Base-by-base conservation (phyloP, 1,140 invertebrate species). In the Acromyrmex heyeri region DNA sequence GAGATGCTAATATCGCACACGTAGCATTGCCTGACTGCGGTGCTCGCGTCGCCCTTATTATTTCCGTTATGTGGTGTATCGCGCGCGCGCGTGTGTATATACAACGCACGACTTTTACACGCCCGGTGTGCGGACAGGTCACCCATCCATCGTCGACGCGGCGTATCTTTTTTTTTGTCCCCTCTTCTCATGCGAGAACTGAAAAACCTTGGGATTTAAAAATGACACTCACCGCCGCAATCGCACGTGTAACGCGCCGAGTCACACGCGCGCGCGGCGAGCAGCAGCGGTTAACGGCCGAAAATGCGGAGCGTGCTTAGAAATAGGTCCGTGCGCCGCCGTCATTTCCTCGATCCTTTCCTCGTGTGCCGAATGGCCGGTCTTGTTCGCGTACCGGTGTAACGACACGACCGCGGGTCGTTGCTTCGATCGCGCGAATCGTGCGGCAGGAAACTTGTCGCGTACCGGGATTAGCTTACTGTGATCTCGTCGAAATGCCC, bases 141-240 rank as follows among this genome's bases (percentile, higher is more conserved):
- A 59, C 5, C 27, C n/a, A 6, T 30, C 14, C 34, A 34, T 38
- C 34, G 34, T 59, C 53, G 24, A 30, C 53, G 38, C 18, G 24
- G 55, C 67, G 30, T 4, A 14, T 48, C 38, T 21, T 16, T 48
- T 48, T 24, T 16, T 14, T 4, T 30, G 30, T 16, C n/a, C 6
- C 34, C 34, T 6, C 12, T 30, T 21, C 8, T 3, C 44, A 21
- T n/a, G 62, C 3, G 34, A 38, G 18, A 65, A 38, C 8, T 3
- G 38, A 50, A 83, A 57, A 83, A 27, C 18, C 38, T 50, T 61
- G 79, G 79, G 34, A 83, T 83, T 83, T 83, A 83, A 83, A 73
- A 83, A 83, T 83, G 79, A 83, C 69, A 73, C 67, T 82, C 67
- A 53, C 78, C 62, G 14, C 76, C 16, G 44, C 62, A 14, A 4